Conservation (phyloP, 2,888 invertebrate genomes). For the Taphrorychus bicolor region DNA sequence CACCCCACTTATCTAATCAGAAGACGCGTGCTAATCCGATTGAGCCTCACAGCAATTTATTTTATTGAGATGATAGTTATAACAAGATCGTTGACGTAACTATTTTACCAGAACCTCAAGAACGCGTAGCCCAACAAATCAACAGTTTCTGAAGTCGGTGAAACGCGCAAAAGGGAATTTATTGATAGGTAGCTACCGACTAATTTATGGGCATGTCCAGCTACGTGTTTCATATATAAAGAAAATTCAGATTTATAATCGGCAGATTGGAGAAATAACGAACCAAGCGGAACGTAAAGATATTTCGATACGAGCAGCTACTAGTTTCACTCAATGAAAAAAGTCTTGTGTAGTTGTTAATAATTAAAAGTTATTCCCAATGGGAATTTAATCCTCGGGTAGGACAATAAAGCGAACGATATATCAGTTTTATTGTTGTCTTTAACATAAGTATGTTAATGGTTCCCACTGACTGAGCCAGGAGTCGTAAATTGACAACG, state of each 20-base stretch:
- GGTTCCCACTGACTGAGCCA: background rate
- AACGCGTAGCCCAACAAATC: background rate
- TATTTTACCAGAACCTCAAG: background rate
- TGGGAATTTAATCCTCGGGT: background rate
- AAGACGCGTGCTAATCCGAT: background rate
- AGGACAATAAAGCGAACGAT: background rate
- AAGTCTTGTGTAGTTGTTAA: background rate
- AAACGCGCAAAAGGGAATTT: conserved; percentile 22
- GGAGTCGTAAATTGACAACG: background rate
- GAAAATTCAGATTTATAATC: conserved; percentile 35
- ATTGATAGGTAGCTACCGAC: conserved; percentile 36
- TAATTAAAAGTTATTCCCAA: background rate
- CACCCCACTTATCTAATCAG: background rate
- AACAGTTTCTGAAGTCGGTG: background rate
- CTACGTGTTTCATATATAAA: conserved; percentile 28
- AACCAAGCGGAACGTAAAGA: conserved; percentile 24
- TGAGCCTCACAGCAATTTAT: background rate
- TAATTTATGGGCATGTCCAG: conserved; percentile 28
- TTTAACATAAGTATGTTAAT: background rate
- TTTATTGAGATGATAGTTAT: background rate
- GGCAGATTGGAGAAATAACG: conserved; percentile 17
- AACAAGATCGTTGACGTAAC: background rate
- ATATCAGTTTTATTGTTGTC: background rate
- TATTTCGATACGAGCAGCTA: background rate
- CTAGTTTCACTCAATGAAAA: background rate